Percentiles rank a stretch among this genome's conserved stretches.
Evolutionary conservation across 1,140 invertebrate species (phyloP).

Genomic region (Diprion similis): DNA sequence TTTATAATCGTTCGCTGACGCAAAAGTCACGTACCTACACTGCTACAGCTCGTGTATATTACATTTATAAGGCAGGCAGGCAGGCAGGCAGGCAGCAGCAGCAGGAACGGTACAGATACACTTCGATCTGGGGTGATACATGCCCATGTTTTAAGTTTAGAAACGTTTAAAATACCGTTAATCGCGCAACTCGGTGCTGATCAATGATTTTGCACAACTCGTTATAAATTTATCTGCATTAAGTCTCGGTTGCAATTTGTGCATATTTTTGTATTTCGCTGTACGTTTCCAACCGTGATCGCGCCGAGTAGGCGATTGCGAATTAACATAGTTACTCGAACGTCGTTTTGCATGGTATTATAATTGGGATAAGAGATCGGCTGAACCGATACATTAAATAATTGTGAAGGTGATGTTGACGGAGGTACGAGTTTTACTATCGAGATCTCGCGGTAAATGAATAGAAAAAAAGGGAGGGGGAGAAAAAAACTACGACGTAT

Average conservation of each 20-base stretch:
- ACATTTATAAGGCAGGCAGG: too few species aligned
- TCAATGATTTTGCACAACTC: neutral
- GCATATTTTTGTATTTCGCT: neutral
- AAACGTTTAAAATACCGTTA: neutral
- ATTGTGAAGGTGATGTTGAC: neutral
- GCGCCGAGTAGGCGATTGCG: too few species aligned
- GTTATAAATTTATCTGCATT: neutral
- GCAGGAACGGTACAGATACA: too few species aligned
- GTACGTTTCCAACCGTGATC: too few species aligned
- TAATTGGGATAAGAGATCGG: too few species aligned
- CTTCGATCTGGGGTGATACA: neutral
- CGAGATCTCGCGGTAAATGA: neutral
- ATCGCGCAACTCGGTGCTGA: neutral
- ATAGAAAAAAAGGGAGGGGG: neutral
- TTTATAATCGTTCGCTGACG: neutral
- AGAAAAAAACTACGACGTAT: neutral
- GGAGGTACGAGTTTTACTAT: too few species aligned
- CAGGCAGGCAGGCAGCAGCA: too few species aligned
- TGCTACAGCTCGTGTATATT: too few species aligned
- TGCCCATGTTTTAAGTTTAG: neutral
- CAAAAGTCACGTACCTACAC: too few species aligned
- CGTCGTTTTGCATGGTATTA: too few species aligned
- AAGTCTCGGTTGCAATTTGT: neutral
- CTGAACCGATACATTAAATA: neutral
- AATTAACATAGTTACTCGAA: too few species aligned